Percentiles rank a stretch among this genome's conserved stretches.
Conservation (phyloP, 2,797 vertebrate species). For the Chelonia mydas region DNA sequence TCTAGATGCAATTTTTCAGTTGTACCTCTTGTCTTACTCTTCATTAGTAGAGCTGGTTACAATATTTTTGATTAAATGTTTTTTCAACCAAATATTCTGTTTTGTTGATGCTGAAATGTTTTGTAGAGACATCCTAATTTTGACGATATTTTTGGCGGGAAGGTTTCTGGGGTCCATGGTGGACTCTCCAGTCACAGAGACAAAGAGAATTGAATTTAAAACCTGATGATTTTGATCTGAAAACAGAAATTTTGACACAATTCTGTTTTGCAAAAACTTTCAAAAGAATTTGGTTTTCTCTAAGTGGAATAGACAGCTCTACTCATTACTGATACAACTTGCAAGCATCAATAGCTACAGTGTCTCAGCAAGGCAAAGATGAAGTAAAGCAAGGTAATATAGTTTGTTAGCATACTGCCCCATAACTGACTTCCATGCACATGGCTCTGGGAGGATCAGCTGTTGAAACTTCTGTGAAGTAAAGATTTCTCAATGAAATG, state of each 20-base stretch:
- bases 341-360: background rate
- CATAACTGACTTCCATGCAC: background rate
- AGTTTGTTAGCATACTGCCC: background rate
- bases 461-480: background rate
- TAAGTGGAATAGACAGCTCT: background rate
- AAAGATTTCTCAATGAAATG: background rate
- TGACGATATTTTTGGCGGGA: background rate
- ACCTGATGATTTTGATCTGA: background rate
- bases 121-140: slow-evolving; percentile 21
- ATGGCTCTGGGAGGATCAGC: background rate
- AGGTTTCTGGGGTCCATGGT: background rate
- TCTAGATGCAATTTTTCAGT: slow-evolving; percentile 28
- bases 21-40: slow-evolving; percentile 11
- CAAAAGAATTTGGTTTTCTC: background rate
- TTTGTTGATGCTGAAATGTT: background rate
- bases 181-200: background rate
- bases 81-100: background rate
- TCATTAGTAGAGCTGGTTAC: slow-evolving; percentile 25
- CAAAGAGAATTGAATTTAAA: background rate
- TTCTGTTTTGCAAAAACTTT: background rate
- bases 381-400: rapidly evolving
- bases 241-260: background rate
- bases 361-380: background rate
- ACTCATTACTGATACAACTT: background rate
- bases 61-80: background rate